phyloP scores from a whole-genome alignment of 2,888 invertebrate species.

The Nomada fabriciana region DNA sequence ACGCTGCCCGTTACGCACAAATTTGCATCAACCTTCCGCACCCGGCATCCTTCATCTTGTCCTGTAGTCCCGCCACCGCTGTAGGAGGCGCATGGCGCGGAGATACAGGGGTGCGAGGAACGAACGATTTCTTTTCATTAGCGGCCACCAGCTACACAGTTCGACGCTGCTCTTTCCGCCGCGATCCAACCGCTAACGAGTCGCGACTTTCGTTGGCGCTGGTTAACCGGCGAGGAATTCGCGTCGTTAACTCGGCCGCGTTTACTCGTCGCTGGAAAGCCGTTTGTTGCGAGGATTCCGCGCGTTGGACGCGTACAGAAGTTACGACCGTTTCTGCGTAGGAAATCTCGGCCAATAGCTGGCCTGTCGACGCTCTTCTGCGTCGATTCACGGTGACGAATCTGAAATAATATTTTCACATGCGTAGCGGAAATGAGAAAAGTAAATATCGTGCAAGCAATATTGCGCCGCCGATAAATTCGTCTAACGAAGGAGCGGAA shows the following conservation, averaged over 20 bases:
- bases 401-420: too few relatives aligned
- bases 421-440: too few relatives aligned
- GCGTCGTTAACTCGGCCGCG: constrained; percentile 38
- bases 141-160: constrained; percentile 32
- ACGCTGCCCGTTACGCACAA: constrained; percentile 66
- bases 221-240: constrained; percentile 41
- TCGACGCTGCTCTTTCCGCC: constrained; percentile 51
- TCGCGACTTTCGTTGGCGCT: constrained; percentile 39
- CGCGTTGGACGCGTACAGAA: too few relatives aligned
- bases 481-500: background rate
- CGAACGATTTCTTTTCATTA: constrained; percentile 68
- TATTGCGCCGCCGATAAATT: background rate
- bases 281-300: background rate
- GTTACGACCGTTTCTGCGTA: too few relatives aligned
- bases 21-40: constrained; percentile 67
- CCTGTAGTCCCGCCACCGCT: constrained; percentile 13
- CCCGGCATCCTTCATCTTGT: constrained; percentile 58
- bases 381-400: too few relatives aligned
- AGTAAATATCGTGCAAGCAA: too few relatives aligned
- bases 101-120: constrained; percentile 9
- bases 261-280: constrained; percentile 12
- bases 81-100: background rate
- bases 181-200: constrained; percentile 55
- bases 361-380: too few relatives aligned
- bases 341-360: too few relatives aligned